Evolutionary conservation across 2,797 vertebrate genomes (phyloP), one percentile per base, ranked within the genome.

Genomic region (Monodelphis domestica): DNA sequence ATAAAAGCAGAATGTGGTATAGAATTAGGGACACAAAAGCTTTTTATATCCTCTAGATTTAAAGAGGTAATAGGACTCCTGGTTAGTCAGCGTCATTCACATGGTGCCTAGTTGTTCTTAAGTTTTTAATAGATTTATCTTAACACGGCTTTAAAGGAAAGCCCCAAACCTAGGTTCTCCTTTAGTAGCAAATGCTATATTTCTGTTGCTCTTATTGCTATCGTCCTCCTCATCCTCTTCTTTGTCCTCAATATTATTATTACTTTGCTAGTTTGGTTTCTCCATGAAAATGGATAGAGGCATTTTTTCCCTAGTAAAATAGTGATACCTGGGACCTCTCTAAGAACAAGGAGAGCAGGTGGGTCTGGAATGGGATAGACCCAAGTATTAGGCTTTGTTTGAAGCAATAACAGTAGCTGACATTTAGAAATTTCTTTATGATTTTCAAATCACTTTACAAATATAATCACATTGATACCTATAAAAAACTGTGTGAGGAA

Each of bases 11-110:
- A n/a, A 50, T 63, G 7, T 84, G 12, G 24, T 59, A 53, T 93
- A 45, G 6, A 89, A 87, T 29, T 53, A 45, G 21, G 38, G 14
- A 54, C 1, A 70, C 26, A 89, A 70, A 53, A 1, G 59, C 87
- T 92, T 52, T 59, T 50, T 54, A 94, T 94, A 63, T 52, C 89
- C 11, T 63, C 38, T 24, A 45, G 92, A 59, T 5, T 59, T 78
- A 24, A 89, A 90, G 53, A 30, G 7, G 17, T 28, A 5, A 53
- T 30, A 29, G 21, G 70, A 45, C 17, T 70, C 15, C 15, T 70
- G n/a, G n/a, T 29, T 70, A 70, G 15, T 38, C 5, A 38, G n/a
- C 70, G n/a, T 70, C 63, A 17, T 70, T 21, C 4, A 38, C n/a
- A 38, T 38, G 63, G 38, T 9, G 0, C 70, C 15, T 38, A 70